Evolutionary conservation across 2,888 invertebrate genomes (phyloP), one percentile per base, ranked within the genome.

Genomic region (Cosmorhoe ocellata): DNA sequence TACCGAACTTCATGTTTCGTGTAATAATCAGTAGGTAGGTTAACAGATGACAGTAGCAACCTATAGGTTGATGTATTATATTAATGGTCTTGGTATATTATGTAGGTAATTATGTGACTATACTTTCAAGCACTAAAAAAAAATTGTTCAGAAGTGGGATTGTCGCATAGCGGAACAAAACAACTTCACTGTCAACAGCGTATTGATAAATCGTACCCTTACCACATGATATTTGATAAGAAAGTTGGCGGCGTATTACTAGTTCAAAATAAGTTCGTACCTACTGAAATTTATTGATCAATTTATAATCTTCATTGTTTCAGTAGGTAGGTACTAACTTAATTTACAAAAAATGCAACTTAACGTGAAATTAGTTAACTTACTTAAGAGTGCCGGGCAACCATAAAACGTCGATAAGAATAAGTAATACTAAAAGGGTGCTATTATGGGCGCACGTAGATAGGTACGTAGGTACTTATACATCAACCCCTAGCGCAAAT

Each of bases 391-490:
- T 46, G 59, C 57, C 55, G 69, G 72, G 71, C 73, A 79, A 79
- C 76, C 74, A 76, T 68, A n/a, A 66, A 56, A 52, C 69, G 74
- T 75, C 77, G 69, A 77, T 72, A 3, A 24, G 6, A 24, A 24
- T 24, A 74, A 59, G 61, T 63, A 72, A 67, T 67, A 78, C 70
- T 69, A 72, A 66, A 67, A 74, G 77, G 74, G 80, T 71, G 71
- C 67, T 64, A 65, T 63, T 63, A 61, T 61, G 40, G 59, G 54
- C 60, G 63, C 57, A 61, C 4, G 18, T 18, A 18, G 3, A 4
- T 4, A 3, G 4, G 4, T 18, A 18, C 18, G 18, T 4, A 3
- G 4, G 4, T 18, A 18, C 56, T 8, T 10, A 11, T 31, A 41
- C 11, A 9, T 36, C 61, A 63, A 72, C 74, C 75, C 76, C 69